Percentiles rank a stretch among this genome's conserved stretches.
phyloP scores from a whole-genome alignment of 2,888 invertebrate species.

The Dasypogon diadema region DNA sequence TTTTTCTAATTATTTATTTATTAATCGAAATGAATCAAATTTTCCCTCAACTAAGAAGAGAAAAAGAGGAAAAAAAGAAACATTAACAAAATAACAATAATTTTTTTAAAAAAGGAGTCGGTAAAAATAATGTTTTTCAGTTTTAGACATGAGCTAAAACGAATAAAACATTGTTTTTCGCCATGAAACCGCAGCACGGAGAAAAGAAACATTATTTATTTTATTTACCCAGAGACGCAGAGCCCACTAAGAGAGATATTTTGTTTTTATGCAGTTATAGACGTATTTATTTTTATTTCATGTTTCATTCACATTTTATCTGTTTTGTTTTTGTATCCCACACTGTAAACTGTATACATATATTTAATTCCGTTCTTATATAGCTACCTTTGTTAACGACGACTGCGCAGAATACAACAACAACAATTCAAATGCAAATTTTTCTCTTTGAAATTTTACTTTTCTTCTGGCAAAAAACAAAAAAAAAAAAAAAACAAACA shows the following conservation, averaged over 20 bases:
- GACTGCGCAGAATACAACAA: background rate
- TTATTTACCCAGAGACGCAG: background rate
- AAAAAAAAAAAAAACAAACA: too few relatives aligned
- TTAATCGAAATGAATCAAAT: constrained; percentile 32
- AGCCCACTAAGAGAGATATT: too few relatives aligned
- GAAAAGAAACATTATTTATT: constrained; percentile 11
- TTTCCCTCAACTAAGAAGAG: background rate
- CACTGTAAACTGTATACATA: too few relatives aligned
- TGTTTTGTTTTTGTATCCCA: background rate
- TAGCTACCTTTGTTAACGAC: too few relatives aligned
- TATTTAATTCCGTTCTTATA: too few relatives aligned
- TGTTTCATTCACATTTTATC: background rate
- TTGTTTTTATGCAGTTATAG: background rate
- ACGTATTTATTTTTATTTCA: background rate
- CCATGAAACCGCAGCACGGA: background rate
- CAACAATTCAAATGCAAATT: background rate
- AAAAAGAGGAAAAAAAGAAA: background rate
- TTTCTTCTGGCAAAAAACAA: too few relatives aligned
- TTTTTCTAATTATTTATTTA: constrained; percentile 10
- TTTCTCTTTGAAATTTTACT: background rate
- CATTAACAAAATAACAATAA: constrained; percentile 3
- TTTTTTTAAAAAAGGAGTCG: constrained; percentile 39
- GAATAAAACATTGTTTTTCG: constrained; percentile 59
- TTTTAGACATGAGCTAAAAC: constrained; percentile 68
- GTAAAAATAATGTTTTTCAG: constrained; percentile 62